Evolutionary conservation across 2,113 vertebrate species (phyloP).

Genomic region (Callipepla californica): DNA sequence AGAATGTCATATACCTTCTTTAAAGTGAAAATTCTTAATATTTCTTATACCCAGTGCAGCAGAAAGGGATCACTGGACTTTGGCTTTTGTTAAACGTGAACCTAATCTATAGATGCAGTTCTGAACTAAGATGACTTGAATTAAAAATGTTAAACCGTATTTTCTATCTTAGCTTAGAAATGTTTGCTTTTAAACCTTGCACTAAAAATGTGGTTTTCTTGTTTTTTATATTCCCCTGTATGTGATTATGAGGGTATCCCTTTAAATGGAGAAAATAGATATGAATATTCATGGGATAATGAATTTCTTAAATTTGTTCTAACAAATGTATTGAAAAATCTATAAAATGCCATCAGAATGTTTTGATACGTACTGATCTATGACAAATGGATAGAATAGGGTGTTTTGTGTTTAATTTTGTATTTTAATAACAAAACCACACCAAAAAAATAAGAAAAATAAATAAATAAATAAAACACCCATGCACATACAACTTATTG

Average conservation of each 20-base stretch:
- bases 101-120: background rate
- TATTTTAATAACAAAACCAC: no score
- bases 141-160: background rate
- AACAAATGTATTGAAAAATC: background rate
- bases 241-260: background rate
- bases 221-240: background rate
- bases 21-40: background rate
- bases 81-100: background rate
- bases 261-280: background rate
- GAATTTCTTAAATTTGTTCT: background rate
- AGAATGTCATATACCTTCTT: background rate
- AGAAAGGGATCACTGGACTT: background rate
- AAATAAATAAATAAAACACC: no score
- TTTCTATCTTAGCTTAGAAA: background rate
- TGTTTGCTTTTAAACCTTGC: background rate
- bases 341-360: background rate
- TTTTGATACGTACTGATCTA: background rate
- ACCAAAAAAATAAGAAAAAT: no score
- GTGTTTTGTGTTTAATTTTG: background rate
- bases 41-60: background rate
- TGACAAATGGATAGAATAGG: background rate
- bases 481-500: no score
- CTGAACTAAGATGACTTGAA: background rate
- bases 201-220: background rate
- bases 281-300: background rate